phyloP scores from a whole-genome alignment of 2,888 invertebrate species.

The Acrobasis consociella region DNA sequence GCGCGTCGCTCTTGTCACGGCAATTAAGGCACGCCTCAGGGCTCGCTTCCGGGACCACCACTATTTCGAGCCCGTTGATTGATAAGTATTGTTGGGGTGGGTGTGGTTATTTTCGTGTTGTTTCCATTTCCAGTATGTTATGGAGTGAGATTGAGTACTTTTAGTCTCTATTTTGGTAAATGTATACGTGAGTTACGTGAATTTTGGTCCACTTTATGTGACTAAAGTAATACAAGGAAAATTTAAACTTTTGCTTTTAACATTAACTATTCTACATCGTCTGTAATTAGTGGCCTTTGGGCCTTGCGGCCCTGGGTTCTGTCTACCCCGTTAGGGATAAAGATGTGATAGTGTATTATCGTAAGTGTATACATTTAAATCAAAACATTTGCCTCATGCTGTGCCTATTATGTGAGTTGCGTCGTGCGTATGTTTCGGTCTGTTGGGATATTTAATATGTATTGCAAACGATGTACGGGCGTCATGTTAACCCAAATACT shows the following conservation, averaged over 20 bases:
- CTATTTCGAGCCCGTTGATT: conserved; percentile 59
- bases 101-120: conserved; percentile 42
- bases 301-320: no score
- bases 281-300: no score
- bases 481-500: conserved; percentile 18
- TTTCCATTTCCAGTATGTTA: conserved; percentile 26
- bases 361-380: background rate
- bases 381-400: background rate
- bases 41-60: conserved; percentile 54
- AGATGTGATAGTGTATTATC: no score
- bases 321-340: no score
- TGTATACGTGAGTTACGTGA: no score
- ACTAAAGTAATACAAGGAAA: no score
- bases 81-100: conserved; percentile 46
- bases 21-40: conserved; percentile 53
- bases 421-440: conserved; percentile 21
- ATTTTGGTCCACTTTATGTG: no score
- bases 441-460: conserved; percentile 21
- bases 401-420: background rate
- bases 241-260: no score
- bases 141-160: conserved; percentile 3
- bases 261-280: no score
- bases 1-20: conserved; percentile 60
- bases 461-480: conserved; percentile 18
- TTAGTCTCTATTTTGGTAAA: background rate